Percentiles rank a stretch among this genome's conserved stretches.
phyloP scores from a whole-genome alignment of 2,888 invertebrate genomes.

The Rhogogaster chlorosoma region DNA sequence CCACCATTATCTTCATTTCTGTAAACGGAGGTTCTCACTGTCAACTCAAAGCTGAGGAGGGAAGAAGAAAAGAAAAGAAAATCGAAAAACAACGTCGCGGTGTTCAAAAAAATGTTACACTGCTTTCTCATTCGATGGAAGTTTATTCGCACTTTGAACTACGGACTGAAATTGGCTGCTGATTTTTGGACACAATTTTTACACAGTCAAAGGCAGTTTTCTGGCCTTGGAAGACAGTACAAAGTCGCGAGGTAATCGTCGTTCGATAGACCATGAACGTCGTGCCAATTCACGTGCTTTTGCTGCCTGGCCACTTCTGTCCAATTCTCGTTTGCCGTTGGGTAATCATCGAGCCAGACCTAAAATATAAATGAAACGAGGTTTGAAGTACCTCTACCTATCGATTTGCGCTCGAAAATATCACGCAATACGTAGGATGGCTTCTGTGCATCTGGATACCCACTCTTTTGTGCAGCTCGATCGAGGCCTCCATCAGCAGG shows the following conservation, averaged over 20 bases:
- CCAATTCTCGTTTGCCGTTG: slow-evolving; percentile 58
- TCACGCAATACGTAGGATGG: too few species aligned
- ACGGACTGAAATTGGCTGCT: not conserved
- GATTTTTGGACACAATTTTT: not conserved
- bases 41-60: not conserved
- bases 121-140: not conserved
- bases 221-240: slow-evolving; percentile 61
- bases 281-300: slow-evolving; percentile 64
- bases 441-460: not conserved
- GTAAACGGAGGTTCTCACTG: not conserved
- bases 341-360: slow-evolving; percentile 22
- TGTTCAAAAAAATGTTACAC: not conserved
- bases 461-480: slow-evolving; percentile 63
- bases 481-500: slow-evolving; percentile 60
- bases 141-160: not conserved
- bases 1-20: not conserved
- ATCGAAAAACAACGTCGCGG: not conserved
- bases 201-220: slow-evolving; percentile 17
- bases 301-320: slow-evolving; percentile 60
- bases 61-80: not conserved
- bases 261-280: slow-evolving; percentile 61
- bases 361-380: not conserved
- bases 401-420: not conserved
- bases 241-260: slow-evolving; percentile 65
- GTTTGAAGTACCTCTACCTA: not conserved